A percentile compares a stretch with the other conserved stretches of the same genome.
Evolutionary conservation across 1,140 invertebrate species (phyloP).

Genomic region (Zophobas morio): DNA sequence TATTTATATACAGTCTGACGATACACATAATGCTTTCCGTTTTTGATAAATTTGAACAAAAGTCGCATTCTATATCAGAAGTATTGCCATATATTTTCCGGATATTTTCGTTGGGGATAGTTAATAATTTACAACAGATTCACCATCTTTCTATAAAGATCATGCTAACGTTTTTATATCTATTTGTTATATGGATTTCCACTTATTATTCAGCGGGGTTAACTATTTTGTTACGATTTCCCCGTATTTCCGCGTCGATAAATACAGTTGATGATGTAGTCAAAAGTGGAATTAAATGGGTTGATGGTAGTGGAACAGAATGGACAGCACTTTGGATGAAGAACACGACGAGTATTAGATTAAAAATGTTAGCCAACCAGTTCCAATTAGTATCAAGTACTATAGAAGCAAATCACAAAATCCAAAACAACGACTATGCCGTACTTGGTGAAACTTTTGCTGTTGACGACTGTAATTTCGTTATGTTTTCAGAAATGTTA

Average conservation of each 20-base stretch:
- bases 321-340: background rate
- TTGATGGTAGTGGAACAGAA: background rate
- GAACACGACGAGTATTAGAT: background rate
- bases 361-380: background rate
- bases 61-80: too few species aligned
- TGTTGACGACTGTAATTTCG: background rate
- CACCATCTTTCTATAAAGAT: background rate
- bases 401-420: background rate
- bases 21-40: background rate
- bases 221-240: background rate
- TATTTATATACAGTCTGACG: background rate
- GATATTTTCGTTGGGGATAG: too few species aligned
- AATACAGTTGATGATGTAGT: background rate
- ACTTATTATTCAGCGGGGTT: slow-evolving; percentile 7
- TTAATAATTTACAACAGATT: background rate
- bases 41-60: too few species aligned
- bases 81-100: too few species aligned
- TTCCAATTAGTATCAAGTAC: background rate
- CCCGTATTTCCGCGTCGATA: background rate
- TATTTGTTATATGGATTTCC: background rate
- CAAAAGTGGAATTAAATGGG: background rate
- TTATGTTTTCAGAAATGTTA: slow-evolving; percentile 6
- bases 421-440: background rate
- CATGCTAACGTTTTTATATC: background rate
- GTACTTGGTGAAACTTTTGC: background rate